A percentile compares a stretch with the other conserved stretches of the same genome.
Conservation (phyloP, 2,113 vertebrate species). For the Empidonax alnorum region DNA sequence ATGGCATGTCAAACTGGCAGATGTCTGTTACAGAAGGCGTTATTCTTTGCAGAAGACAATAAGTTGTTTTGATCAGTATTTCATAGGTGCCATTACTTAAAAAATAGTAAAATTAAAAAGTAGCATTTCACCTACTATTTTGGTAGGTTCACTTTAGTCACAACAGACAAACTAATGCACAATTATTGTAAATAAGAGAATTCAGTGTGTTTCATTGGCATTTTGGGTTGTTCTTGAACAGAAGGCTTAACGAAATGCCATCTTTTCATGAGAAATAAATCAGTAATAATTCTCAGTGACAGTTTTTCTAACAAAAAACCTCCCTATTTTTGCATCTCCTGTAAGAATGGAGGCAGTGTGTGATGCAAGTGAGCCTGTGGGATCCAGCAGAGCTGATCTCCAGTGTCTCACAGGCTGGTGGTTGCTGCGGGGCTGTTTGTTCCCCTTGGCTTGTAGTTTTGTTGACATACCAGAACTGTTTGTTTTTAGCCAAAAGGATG, state of each 20-base stretch:
- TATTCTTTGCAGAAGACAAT: background rate
- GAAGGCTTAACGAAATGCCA: background rate
- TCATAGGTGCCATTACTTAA: background rate
- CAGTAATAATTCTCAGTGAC: background rate
- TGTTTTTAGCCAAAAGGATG: background rate
- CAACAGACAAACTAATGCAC: background rate
- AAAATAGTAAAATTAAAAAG: background rate
- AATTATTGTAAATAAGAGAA: background rate
- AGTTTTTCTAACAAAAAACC: background rate
- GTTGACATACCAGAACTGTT: background rate
- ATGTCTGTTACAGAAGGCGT: background rate
- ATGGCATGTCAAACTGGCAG: background rate
- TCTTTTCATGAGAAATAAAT: background rate
- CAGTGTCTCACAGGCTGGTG: background rate
- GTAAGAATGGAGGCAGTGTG: background rate
- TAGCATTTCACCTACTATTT: background rate
- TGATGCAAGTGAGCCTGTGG: accelerated
- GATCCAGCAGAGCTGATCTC: background rate
- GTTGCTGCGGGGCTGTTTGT: background rate
- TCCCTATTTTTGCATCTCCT: background rate
- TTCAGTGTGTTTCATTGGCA: background rate
- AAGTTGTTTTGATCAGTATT: conserved; percentile 3
- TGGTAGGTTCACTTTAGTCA: background rate
- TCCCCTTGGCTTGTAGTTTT: background rate
- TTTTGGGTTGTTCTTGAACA: background rate